Conservation (phyloP, 2,888 invertebrate species). For the Cerastis leucographa region DNA sequence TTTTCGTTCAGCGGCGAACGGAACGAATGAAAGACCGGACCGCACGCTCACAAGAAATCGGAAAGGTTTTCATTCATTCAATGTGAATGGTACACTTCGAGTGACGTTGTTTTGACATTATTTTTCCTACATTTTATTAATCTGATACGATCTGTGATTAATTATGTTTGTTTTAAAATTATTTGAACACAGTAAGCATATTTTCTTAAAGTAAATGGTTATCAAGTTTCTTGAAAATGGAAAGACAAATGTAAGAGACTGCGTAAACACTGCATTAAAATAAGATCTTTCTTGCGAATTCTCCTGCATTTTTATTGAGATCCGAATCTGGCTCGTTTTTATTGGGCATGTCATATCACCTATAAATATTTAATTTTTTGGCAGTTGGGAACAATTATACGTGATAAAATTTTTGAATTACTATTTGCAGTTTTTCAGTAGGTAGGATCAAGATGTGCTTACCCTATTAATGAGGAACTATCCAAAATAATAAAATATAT, state of each 20-base stretch:
- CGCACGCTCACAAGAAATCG: conserved; percentile 75
- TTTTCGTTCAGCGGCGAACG: conserved; percentile 76
- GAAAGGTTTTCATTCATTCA: conserved; percentile 77
- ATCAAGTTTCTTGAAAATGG: background rate
- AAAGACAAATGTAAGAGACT: background rate
- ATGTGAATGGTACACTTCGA: conserved; percentile 66
- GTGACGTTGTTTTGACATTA: conserved; percentile 50
- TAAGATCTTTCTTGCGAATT: background rate
- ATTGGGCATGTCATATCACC: background rate
- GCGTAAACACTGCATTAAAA: background rate
- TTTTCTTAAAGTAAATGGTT: background rate
- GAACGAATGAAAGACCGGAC: conserved; percentile 69
- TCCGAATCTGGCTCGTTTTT: background rate
- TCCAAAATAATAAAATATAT: background rate
- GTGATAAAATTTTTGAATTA: background rate
- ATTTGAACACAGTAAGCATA: background rate
- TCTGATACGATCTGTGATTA: background rate
- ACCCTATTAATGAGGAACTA: background rate
- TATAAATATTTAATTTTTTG: background rate
- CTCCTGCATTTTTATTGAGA: background rate
- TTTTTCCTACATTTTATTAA: conserved; percentile 34
- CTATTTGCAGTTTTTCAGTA: background rate
- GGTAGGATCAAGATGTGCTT: background rate
- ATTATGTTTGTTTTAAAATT: background rate
- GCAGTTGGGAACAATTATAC: too few relatives aligned